Base-by-base conservation (phyloP, 1,140 invertebrate species). In the Coelopa frigida region DNA sequence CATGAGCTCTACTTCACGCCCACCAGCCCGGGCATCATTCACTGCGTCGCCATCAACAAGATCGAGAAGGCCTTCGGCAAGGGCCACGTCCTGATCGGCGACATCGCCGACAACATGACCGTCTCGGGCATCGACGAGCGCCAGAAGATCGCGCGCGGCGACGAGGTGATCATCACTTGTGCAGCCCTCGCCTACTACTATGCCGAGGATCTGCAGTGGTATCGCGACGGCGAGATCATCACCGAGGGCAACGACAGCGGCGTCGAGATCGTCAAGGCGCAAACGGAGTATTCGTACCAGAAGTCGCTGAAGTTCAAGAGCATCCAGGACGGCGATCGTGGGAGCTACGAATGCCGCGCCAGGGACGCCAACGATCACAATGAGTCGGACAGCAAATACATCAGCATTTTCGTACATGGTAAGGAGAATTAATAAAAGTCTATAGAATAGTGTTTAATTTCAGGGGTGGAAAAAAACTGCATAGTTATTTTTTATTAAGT, bases 141-240 rank as follows among this genome's bases (percentile, higher is more conserved):
- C n/a, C 53, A 59, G 4, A 49, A 61, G 29, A 62, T 79, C 10
- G 72, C 75, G 2, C 61, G 56, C 21, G 76, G 74, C 2, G 79
- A 82, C 48, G 51, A 73, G 35, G 35, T 78, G 4, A 61, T 53
- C 20, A 40, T 80, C 3, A 72, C 61, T 6, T 82, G 80, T 54
- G 73, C 70, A 4, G 78, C 73, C 3, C 72, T 77, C 3, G 59
- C 73, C 20, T 77, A 78, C 31, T 74, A 77, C 52, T 79, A 72
- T 27, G 64, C 70, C 5, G 49, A 60, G 18, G 46, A 67, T 3
- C 48, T 78, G 10, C 33, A 51, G 20, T 79, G 76, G 76, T 56
- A 49, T 15, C 51, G 48, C 20, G 33, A 62, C 43, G 56, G 55
- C 7, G 45, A 53, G 8, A 50, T 46, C 1, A 15, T 65, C 11